Conservation (phyloP, 1,140 invertebrate species). For the Drosophila tsacasi region DNA sequence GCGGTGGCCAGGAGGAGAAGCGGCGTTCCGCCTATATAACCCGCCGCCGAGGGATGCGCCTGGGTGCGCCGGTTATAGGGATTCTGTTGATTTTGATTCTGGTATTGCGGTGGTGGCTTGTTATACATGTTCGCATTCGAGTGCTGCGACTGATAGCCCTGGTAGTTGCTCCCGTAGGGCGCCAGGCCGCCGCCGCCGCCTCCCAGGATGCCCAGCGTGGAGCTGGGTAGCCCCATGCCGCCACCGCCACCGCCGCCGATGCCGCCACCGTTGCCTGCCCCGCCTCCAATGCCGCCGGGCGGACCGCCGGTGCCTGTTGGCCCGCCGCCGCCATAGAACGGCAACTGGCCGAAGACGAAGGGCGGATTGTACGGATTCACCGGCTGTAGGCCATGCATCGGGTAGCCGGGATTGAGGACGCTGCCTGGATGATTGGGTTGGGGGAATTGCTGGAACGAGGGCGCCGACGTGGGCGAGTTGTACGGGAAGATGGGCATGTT, state of each 20-base stretch:
- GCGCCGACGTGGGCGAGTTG: conserved; percentile 80
- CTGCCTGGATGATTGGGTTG: conserved; percentile 84
- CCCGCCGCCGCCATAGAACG: conserved; percentile 62
- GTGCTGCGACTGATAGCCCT: conserved; percentile 72
- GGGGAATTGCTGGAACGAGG: conserved; percentile 84
- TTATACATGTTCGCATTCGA: conserved; percentile 82
- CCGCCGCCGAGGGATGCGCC: conserved; percentile 73
- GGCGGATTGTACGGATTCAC: conserved; percentile 84
- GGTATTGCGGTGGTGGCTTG: conserved; percentile 82
- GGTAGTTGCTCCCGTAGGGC: conserved; percentile 68
- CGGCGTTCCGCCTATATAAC: background rate
- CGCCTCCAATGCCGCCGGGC: conserved; percentile 60
- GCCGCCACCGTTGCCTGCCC: conserved; percentile 39
- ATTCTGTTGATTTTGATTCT: conserved; percentile 81
- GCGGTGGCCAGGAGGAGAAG: conserved; percentile 20
- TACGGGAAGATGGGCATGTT: conserved; percentile 84
- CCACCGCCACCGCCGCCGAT: conserved; percentile 45
- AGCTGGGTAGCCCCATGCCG: conserved; percentile 70
- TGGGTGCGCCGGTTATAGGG: conserved; percentile 83
- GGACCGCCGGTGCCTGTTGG: conserved; percentile 76
- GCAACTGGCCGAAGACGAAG: conserved; percentile 81
- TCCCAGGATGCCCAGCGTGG: conserved; percentile 66
- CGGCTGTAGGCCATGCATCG: conserved; percentile 81
- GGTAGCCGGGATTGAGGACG: conserved; percentile 80
- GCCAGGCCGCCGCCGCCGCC: conserved; percentile 76